Percentiles rank a stretch among this genome's conserved stretches.
phyloP scores from a whole-genome alignment of 2,797 vertebrate species.

The Dryobates pubescens region DNA sequence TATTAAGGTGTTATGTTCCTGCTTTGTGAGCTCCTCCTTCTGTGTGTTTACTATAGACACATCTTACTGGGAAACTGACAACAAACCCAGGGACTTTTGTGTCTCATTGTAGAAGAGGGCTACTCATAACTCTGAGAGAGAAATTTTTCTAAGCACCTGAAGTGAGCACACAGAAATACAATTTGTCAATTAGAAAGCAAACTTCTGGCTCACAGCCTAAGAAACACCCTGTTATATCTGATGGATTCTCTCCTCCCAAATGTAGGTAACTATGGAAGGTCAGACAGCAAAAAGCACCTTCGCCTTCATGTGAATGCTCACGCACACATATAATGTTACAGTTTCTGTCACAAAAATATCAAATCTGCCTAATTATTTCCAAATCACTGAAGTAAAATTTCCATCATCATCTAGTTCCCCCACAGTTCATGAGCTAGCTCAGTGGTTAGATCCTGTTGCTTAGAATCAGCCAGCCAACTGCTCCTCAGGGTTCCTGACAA shows the following conservation, averaged over 20 bases:
- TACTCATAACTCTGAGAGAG: neutral
- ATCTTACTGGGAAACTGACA: neutral
- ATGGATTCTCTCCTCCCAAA: neutral
- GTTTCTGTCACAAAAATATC: neutral
- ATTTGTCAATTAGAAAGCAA: neutral
- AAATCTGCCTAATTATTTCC: neutral
- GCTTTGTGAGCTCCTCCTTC: neutral
- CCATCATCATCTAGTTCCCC: neutral
- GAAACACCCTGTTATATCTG: neutral
- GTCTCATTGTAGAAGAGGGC: neutral
- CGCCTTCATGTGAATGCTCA: neutral
- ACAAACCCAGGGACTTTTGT: accelerated
- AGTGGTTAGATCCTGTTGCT: neutral
- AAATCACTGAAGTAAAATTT: neutral
- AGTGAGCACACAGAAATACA: neutral
- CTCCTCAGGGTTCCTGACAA: neutral
- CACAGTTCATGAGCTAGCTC: neutral
- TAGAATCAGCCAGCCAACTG: neutral
- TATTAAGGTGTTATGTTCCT: neutral
- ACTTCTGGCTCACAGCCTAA: neutral
- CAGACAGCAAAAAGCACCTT: neutral
- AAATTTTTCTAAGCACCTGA: neutral
- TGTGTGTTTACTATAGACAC: neutral
- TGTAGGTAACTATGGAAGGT: neutral
- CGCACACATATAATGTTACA: neutral